These are phyloP conservation scores for Trypoxylus dichotomus DNA, from an alignment of 1,140 invertebrate genomes.

Conservation along the genomic window DNA sequence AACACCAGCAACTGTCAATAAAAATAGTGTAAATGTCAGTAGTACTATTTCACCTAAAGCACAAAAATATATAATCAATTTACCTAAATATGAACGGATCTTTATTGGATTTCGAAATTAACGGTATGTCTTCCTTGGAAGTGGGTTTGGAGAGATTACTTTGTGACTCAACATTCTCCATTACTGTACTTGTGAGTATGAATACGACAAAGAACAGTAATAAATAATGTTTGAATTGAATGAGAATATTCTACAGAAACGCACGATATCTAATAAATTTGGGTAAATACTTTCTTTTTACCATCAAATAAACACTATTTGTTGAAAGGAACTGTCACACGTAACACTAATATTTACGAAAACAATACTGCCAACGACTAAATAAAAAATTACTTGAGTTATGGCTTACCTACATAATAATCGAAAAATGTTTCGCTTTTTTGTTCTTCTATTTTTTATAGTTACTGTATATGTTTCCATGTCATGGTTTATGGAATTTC, in stretches of 20 bases:
- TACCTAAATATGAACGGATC: constrained; percentile 60
- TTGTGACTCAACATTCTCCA: constrained; percentile 57
- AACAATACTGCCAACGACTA: constrained; percentile 9
- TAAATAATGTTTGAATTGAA: not conserved
- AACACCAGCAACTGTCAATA: constrained; percentile 61
- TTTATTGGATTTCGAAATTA: constrained; percentile 62
- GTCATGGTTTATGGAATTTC: constrained; percentile 54
- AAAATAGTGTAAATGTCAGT: not conserved
- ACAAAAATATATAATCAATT: constrained; percentile 23
- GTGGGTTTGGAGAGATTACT: constrained; percentile 57
- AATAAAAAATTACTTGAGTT: constrained; percentile 15
- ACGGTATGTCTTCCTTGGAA: constrained; percentile 66
- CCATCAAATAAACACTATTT: constrained; percentile 23
- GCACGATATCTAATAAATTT: constrained; percentile 6
- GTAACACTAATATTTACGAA: not conserved
- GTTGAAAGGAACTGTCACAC: constrained; percentile 8
- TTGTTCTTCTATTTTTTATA: constrained; percentile 47
- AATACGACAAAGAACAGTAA: not conserved
- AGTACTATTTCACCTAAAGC: not conserved
- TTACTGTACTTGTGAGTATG: constrained; percentile 31
- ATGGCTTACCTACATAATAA: constrained; percentile 57
- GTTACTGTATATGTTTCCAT: constrained; percentile 49
- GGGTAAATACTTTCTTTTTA: not conserved
- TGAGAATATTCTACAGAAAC: not conserved
- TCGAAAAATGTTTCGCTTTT: constrained; percentile 42